phyloP scores from a whole-genome alignment of 2,888 invertebrate species.

The Thysanoteuthis rhombus region DNA sequence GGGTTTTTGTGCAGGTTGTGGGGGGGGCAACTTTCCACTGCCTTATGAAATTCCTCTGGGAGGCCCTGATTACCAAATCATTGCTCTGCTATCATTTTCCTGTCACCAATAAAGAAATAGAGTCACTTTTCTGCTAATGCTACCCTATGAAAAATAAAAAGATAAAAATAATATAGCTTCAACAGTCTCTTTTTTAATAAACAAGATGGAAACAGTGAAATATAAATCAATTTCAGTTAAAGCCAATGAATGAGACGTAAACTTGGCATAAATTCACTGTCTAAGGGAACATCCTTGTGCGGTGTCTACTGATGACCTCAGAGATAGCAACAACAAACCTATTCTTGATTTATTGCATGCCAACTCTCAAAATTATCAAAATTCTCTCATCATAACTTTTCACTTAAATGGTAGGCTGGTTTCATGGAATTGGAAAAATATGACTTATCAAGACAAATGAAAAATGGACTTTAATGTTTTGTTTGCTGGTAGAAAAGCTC shows the following conservation, averaged over 20 bases:
- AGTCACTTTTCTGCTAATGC: not conserved
- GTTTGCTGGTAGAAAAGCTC: not conserved
- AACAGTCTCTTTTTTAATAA: not conserved
- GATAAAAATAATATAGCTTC: not conserved
- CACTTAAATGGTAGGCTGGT: not conserved
- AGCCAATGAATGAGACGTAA: not conserved
- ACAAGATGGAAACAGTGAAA: not conserved
- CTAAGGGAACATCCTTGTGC: not conserved
- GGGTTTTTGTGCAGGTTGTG: too few relatives aligned
- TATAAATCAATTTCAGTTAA: not conserved
- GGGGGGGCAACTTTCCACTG: too few relatives aligned
- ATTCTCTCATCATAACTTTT: slow-evolving; percentile 12
- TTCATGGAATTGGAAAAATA: not conserved
- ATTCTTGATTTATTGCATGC: not conserved
- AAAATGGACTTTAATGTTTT: not conserved
- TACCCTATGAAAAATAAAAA: not conserved
- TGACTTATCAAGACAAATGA: not conserved
- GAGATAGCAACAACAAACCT: not conserved
- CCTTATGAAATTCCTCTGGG: too few relatives aligned
- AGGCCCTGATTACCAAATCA: not conserved
- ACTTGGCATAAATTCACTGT: not conserved
- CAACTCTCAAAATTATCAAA: not conserved
- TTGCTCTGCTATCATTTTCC: not conserved
- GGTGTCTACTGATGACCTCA: not conserved
- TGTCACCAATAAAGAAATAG: not conserved